Conservation (phyloP, 2,888 invertebrate genomes). For the Gastrophysa polygoni region DNA sequence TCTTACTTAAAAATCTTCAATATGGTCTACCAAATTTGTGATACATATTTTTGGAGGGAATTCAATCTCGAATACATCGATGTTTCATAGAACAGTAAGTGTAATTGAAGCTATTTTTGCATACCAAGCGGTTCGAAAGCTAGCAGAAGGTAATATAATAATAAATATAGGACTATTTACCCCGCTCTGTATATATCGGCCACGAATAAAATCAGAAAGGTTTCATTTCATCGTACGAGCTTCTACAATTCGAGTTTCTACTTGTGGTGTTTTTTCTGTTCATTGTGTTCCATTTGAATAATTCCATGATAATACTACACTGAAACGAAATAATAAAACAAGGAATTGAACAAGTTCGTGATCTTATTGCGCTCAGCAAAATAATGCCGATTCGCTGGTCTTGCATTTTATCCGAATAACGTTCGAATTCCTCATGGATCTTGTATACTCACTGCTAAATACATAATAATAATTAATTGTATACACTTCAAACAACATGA, state of each 20-base stretch:
- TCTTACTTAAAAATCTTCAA: too few species aligned
- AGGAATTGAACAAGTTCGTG: constrained; percentile 32
- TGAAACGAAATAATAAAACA: not conserved
- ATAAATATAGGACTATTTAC: too few species aligned
- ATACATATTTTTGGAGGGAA: too few species aligned
- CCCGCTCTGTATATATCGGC: too few species aligned
- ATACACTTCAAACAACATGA: constrained; percentile 42
- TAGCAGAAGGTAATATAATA: too few species aligned
- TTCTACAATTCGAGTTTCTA: not conserved
- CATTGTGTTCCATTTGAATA: not conserved
- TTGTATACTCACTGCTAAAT: constrained; percentile 43
- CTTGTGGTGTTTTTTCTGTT: not conserved
- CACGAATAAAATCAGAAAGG: too few species aligned
- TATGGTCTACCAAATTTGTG: too few species aligned
- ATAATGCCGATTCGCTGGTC: constrained; percentile 46
- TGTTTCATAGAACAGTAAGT: too few species aligned
- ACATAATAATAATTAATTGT: constrained; percentile 47
- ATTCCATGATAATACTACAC: not conserved
- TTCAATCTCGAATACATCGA: too few species aligned
- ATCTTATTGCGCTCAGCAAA: constrained; percentile 46
- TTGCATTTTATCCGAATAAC: constrained; percentile 48
- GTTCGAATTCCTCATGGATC: constrained; percentile 43
- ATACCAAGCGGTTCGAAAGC: too few species aligned
- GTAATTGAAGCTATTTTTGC: too few species aligned
- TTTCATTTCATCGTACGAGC: too few species aligned